These are phyloP conservation scores for Leucania comma DNA, from an alignment of 2,888 invertebrate genomes.

Conservation along the genomic window DNA sequence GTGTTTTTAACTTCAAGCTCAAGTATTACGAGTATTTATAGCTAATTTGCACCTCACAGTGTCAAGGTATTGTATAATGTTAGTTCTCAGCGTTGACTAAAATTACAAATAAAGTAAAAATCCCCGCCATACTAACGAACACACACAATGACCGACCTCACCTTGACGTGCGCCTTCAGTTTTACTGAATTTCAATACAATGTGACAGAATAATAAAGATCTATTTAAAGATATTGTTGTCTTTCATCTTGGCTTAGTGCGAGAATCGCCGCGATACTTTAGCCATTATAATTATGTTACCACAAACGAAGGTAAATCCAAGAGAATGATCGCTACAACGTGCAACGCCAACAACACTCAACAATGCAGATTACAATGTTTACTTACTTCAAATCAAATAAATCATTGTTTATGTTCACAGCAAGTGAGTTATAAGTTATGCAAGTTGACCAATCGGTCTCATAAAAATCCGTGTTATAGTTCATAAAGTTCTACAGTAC, in stretches of 20 bases:
- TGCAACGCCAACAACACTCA: neutral
- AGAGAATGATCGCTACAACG: neutral
- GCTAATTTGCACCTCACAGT: neutral
- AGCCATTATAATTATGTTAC: constrained; percentile 17
- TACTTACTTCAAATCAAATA: neutral
- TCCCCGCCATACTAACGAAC: neutral
- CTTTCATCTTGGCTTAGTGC: constrained; percentile 17
- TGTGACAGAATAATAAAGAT: constrained; percentile 25
- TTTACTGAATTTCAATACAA: constrained; percentile 47
- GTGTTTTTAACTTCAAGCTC: constrained; percentile 2
- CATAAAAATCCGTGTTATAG: neutral
- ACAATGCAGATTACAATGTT: constrained; percentile 6
- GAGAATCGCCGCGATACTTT: neutral
- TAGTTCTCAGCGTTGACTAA: constrained; percentile 1
- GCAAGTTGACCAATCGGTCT: neutral
- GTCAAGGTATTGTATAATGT: constrained; percentile 26
- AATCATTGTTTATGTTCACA: neutral
- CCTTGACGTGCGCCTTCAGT: constrained; percentile 49
- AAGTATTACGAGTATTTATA: constrained; percentile 6
- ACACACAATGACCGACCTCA: constrained; percentile 30
- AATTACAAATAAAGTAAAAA: constrained; percentile 13
- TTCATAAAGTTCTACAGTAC: neutral
- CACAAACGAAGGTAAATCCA: constrained; percentile 7
- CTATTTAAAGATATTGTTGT: constrained; percentile 10
- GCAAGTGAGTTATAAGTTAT: neutral